phyloP scores from a whole-genome alignment of 2,888 invertebrate species.

The Tetanocera ferruginea region DNA sequence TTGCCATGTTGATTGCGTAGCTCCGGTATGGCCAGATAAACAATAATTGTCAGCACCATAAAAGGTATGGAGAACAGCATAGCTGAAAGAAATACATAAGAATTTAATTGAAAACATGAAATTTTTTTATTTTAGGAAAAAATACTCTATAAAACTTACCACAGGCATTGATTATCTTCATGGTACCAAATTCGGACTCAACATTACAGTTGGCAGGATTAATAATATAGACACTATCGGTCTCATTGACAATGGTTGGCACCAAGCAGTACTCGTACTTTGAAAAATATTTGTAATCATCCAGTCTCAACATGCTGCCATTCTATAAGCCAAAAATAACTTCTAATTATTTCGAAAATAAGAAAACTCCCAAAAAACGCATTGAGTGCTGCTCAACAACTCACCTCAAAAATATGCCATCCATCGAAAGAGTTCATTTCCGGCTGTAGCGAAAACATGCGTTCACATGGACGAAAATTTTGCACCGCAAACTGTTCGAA shows the following conservation, averaged over 20 bases:
- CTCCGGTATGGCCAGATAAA: constrained; percentile 81
- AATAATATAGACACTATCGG: constrained; percentile 54
- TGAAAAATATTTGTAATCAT: constrained; percentile 53
- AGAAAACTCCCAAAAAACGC: not conserved
- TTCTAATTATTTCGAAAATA: not conserved
- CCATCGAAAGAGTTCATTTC: constrained; percentile 50
- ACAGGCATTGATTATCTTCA: constrained; percentile 62
- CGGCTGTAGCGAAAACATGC: constrained; percentile 59
- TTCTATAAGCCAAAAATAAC: constrained; percentile 53
- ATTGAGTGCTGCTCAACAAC: constrained; percentile 35
- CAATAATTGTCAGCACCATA: constrained; percentile 78
- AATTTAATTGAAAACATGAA: not conserved
- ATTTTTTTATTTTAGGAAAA: no score
- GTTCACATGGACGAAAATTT: constrained; percentile 44
- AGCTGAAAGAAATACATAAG: constrained; percentile 69
- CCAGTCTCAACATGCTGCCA: constrained; percentile 59
- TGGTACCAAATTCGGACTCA: constrained; percentile 50
- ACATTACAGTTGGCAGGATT: constrained; percentile 64
- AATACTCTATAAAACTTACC: constrained; percentile 53
- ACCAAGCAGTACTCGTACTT: constrained; percentile 63
- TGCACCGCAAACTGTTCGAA: constrained; percentile 49
- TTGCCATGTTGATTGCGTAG: constrained; percentile 82
- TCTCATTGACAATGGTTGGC: constrained; percentile 53
- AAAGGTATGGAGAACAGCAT: constrained; percentile 82
- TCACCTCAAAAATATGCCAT: constrained; percentile 59